A percentile compares a stretch with the other conserved stretches of the same genome.
Evolutionary conservation across 2,113 vertebrate genomes (phyloP).

Genomic region (Calypte anna): DNA sequence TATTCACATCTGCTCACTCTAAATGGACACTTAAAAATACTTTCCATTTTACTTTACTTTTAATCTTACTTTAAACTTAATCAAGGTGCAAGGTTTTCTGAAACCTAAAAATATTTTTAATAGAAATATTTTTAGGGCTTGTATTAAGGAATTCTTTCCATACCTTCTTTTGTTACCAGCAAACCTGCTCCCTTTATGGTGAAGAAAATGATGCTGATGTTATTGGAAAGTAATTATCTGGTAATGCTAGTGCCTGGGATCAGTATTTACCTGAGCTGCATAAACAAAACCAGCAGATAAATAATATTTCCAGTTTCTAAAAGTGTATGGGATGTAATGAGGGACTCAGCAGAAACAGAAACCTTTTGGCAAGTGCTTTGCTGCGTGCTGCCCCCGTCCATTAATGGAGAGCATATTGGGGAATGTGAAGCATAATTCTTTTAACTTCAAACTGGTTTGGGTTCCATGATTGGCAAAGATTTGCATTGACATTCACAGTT

Average conservation of each 20-base stretch:
- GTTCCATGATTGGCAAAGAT: neutral
- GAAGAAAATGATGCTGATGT: neutral
- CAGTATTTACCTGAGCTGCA: rapidly evolving
- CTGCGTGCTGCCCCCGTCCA: neutral
- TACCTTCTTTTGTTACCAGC: neutral
- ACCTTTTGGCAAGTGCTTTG: neutral
- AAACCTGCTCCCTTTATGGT: neutral
- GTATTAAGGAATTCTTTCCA: neutral
- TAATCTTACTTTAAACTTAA: neutral
- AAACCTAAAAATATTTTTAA: neutral
- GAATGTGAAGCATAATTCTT: neutral
- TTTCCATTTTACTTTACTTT: neutral
- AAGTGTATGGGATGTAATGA: neutral
- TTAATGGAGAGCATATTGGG: neutral
- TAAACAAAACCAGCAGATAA: neutral
- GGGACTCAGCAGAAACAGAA: neutral
- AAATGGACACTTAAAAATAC: neutral
- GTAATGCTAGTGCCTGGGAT: neutral
- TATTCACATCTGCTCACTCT: neutral
- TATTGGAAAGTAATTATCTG: neutral
- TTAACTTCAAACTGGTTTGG: neutral
- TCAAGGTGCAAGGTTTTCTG: neutral
- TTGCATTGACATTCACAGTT: neutral
- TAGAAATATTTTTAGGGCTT: neutral
- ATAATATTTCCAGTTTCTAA: neutral